phyloP scores from a whole-genome alignment of 2,888 invertebrate genomes.

The Heteromyza rotundicornis region DNA sequence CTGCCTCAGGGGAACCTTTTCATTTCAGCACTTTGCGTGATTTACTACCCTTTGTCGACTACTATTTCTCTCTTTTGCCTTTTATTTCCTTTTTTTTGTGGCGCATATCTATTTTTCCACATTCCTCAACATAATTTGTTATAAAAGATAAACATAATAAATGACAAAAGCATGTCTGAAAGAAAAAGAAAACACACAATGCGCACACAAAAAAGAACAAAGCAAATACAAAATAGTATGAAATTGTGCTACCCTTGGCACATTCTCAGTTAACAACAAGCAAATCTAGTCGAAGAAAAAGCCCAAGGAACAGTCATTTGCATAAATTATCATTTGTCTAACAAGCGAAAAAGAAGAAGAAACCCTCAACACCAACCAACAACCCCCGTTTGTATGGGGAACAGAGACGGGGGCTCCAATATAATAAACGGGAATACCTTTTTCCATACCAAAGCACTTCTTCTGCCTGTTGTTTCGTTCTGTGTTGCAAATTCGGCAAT shows the following conservation, averaged over 20 bases:
- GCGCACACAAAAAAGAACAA: not conserved
- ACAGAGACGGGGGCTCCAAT: not conserved
- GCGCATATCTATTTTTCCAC: not conserved
- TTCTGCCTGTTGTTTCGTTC: not conserved
- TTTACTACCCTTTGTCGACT: not conserved
- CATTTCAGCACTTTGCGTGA: not conserved
- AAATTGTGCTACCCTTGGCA: constrained; percentile 45
- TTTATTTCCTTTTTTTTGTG: not conserved
- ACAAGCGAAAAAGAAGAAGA: constrained; percentile 30
- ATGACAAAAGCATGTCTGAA: constrained; percentile 48
- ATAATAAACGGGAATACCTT: constrained; percentile 2
- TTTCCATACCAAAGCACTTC: not conserved
- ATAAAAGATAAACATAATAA: constrained; percentile 54
- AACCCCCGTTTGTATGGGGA: no score
- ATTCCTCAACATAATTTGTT: not conserved
- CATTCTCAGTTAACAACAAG: constrained; percentile 24
- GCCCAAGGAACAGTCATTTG: constrained; percentile 43
- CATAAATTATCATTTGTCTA: constrained; percentile 58
- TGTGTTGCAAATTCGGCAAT: constrained; percentile 22
- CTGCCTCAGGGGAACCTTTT: not conserved
- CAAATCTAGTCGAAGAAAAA: not conserved
- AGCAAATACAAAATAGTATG: constrained; percentile 11
- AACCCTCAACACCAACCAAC: no score
- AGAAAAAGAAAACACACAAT: not conserved
- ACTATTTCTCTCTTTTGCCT: not conserved